phyloP scores from a whole-genome alignment of 2,113 vertebrate genomes.

The Maccullochella peelii region DNA sequence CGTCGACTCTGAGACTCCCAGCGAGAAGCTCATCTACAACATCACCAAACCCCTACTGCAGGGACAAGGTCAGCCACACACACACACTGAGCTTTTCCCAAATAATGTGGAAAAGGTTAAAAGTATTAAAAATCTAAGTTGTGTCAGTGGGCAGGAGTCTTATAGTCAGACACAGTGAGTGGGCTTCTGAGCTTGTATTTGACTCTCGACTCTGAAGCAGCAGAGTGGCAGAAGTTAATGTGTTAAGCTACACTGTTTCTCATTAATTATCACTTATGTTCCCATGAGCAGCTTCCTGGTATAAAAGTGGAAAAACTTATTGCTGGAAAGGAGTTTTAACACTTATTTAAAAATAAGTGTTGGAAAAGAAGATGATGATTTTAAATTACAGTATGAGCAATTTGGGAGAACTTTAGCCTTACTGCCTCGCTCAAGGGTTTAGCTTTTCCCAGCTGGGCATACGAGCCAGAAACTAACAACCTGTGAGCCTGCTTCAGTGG shows the following conservation, averaged over 20 bases:
- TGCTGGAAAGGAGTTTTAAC: background rate
- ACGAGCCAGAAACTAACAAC: background rate
- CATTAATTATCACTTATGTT: background rate
- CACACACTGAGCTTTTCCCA: background rate
- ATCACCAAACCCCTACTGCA: constrained; percentile 89
- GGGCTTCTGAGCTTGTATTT: background rate
- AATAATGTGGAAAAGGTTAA: constrained; percentile 14
- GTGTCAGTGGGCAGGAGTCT: background rate
- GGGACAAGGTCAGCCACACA: constrained; percentile 87
- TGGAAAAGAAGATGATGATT: background rate
- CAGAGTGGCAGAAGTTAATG: background rate
- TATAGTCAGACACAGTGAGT: background rate
- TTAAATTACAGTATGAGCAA: background rate
- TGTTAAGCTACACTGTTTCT: background rate
- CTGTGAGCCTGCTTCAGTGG: background rate
- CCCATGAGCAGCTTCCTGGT: background rate
- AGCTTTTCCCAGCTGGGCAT: background rate
- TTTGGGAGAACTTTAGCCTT: background rate
- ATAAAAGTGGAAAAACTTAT: background rate
- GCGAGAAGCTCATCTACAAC: constrained; percentile 90
- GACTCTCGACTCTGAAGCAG: background rate
- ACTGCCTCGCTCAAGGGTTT: background rate
- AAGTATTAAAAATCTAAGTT: background rate
- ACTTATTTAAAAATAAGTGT: no score
- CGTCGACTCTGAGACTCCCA: constrained; percentile 87